Percentiles rank a stretch among this genome's conserved stretches.
These are phyloP conservation scores for Coenobita brevimanus DNA, from an alignment of 1,140 invertebrate species.

Conservation along the genomic window DNA sequence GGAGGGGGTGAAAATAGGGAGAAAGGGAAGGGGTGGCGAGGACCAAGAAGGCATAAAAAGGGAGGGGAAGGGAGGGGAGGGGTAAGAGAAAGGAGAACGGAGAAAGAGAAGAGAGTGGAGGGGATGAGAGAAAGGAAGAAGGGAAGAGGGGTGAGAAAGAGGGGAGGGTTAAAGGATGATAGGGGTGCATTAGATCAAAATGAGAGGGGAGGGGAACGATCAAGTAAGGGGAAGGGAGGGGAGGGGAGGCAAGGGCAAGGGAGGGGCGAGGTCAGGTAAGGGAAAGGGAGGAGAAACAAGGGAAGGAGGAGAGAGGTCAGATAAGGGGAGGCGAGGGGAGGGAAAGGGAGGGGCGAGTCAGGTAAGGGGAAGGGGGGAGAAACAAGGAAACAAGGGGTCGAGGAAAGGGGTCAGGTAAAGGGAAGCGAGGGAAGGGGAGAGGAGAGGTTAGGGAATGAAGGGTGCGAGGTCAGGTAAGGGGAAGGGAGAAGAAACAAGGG, in stretches of 20 bases:
- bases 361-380: not conserved
- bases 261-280: not conserved
- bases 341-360: slow-evolving; percentile 13
- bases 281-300: not conserved
- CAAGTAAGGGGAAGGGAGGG: not conserved
- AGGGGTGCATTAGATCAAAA: not conserved
- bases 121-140: not conserved
- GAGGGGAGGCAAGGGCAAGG: not conserved
- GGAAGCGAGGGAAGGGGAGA: not conserved
- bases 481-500: not conserved
- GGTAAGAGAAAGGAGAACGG: not conserved
- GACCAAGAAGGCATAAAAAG: not conserved
- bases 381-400: not conserved
- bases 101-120: not conserved
- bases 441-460: not conserved
- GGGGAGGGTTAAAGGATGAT: not conserved
- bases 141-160: not conserved
- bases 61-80: not conserved
- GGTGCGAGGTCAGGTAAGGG: not conserved
- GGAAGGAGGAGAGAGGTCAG: not conserved
- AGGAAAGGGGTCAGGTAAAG: not conserved
- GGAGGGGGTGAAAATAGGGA: not conserved
- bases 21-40: not conserved
- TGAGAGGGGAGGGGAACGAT: not conserved
- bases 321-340: not conserved